Percentiles rank a stretch among this genome's conserved stretches.
phyloP scores from a whole-genome alignment of 2,113 vertebrate genomes.

The Carollia perspicillata region DNA sequence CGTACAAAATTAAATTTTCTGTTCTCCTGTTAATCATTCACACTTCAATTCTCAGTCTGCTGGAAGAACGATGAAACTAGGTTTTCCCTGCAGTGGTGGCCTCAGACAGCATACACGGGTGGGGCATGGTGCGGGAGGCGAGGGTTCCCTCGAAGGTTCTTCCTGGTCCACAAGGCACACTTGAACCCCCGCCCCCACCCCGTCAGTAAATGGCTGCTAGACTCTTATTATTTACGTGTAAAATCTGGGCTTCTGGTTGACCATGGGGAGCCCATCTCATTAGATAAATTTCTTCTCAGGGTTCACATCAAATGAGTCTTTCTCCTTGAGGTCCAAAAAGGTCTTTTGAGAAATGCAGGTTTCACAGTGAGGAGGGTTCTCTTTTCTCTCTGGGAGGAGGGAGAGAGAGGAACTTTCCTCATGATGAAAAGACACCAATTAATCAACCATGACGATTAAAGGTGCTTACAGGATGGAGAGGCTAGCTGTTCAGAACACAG shows the following conservation, averaged over 20 bases:
- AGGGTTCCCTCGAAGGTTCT: neutral
- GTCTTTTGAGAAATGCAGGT: neutral
- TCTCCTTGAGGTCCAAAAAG: neutral
- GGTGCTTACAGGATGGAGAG: neutral
- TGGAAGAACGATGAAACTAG: neutral
- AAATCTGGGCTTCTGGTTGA: neutral
- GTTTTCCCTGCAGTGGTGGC: neutral
- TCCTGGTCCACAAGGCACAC: neutral
- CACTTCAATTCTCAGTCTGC: neutral
- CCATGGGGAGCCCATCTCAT: neutral
- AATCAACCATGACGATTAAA: neutral
- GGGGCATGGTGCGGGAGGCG: neutral
- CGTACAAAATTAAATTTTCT: neutral
- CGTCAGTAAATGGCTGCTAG: neutral
- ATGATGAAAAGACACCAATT: neutral
- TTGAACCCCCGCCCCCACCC: neutral
- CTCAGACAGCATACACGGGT: neutral
- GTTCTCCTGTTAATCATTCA: neutral
- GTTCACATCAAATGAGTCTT: neutral
- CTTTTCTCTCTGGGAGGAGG: neutral
- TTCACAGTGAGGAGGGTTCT: neutral
- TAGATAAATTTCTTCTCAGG: neutral
- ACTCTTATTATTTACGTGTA: neutral
- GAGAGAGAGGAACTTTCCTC: neutral
- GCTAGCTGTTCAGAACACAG: neutral